Conservation (phyloP, 2,888 invertebrate genomes). For the Carcina quercana region DNA sequence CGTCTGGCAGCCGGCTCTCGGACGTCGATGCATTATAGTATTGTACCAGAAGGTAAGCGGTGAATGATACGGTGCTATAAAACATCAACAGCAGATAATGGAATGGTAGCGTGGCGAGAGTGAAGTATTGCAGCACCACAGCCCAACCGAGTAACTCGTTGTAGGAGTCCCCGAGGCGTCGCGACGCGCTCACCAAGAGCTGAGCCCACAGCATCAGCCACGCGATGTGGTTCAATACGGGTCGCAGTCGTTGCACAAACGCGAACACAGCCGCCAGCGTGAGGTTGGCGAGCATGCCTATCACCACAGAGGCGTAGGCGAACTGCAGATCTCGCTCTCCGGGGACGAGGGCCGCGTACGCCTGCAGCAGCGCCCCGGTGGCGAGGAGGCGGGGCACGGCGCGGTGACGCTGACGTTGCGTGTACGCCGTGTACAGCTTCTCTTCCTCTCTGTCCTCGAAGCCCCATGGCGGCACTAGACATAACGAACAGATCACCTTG, state of each 20-base stretch:
- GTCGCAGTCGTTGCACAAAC: conserved; percentile 45
- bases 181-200: conserved; percentile 52
- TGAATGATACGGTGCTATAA: conserved; percentile 43
- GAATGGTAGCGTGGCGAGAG: conserved; percentile 83
- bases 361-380: conserved; percentile 48
- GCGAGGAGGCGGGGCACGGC: conserved; percentile 51
- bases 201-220: conserved; percentile 76
- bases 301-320: conserved; percentile 38
- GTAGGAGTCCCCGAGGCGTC: conserved; percentile 62
- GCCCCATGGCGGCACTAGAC: conserved; percentile 54
- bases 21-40: conserved; percentile 47
- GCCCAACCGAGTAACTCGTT: conserved; percentile 84
- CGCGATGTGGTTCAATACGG: conserved; percentile 76
- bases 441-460: conserved; percentile 53
- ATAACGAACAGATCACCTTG: conserved; percentile 35
- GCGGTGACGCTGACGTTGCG: conserved; percentile 51
- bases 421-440: conserved; percentile 52
- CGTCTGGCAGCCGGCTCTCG: conserved; percentile 42
- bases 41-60: conserved; percentile 48
- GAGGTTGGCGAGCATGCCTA: conserved; percentile 37
- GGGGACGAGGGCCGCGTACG: conserved; percentile 49
- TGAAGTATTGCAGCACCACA: conserved; percentile 81
- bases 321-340: conserved; percentile 48
- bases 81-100: conserved; percentile 42
- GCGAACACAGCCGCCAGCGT: conserved; percentile 36